Evolutionary conservation across 1,140 invertebrate species (phyloP), one percentile per base, ranked within the genome.

Genomic region (Papilio polytes): DNA sequence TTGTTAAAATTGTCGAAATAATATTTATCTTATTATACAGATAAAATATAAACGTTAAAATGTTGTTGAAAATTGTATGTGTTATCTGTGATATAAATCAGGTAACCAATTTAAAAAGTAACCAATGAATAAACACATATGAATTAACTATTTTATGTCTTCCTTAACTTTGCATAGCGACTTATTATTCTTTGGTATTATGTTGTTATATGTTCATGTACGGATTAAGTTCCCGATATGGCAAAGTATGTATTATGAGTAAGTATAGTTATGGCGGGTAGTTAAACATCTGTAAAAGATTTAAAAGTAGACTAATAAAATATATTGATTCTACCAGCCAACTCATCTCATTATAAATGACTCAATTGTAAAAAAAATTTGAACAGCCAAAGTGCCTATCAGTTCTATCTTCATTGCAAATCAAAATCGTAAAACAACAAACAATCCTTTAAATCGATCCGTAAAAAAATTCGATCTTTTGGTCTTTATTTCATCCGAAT

Each of bases 401-500:
- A 26, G 20, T 63, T 63, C 20, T 70, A 36, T 70, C 26, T 70
- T 70, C 63, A 36, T 36, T 70, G 26, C 26, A 70, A 70, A 70
- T 70, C 63, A 70, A 26, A 31, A 70, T 70, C 63, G 26, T 70
- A 70, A 70, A 70, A 70, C 63, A 31, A 15, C 63, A 66, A 66
- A 66, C 20, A 70, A 76, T 53, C 74, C 46, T 8, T 53, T 76
- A 76, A 76, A 51, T 76, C 20, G 74, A 53, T 76, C 44, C 44
- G 73, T 74, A 31, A 78, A 78, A n/a, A 56, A 20, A 41, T 41
- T 78, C n/a, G 26, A 78, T 48, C 51, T 78, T 36, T 36, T 59
- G 53, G 76, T 56, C 51, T 78, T 59, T 44, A 31, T 78, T 78
- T 78, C 53, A 78, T 85, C 82, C 84, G 86, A 90, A 89, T 90